A percentile compares a stretch with the other conserved stretches of the same genome.
phyloP scores from a whole-genome alignment of 2,113 vertebrate genomes.

The Columbina picui region DNA sequence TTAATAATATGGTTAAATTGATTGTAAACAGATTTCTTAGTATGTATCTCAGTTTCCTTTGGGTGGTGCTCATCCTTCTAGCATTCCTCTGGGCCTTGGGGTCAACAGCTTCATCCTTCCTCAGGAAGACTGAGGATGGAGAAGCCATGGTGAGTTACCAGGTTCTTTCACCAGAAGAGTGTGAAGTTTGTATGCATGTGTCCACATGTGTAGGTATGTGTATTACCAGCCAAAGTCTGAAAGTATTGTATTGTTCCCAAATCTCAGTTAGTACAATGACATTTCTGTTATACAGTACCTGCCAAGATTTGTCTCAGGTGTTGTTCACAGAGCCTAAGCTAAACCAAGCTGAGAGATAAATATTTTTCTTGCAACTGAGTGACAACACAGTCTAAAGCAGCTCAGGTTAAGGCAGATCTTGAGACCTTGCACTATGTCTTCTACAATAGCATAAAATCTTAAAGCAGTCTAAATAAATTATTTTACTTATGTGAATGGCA shows the following conservation, averaged over 20 bases:
- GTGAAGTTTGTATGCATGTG: background rate
- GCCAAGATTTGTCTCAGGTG: background rate
- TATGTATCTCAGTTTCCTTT: background rate
- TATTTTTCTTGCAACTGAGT: background rate
- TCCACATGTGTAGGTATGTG: too few relatives aligned
- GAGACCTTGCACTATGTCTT: background rate
- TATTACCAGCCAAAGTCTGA: background rate
- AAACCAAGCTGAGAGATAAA: background rate
- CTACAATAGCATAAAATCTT: background rate
- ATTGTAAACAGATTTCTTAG: background rate
- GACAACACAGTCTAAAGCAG: background rate
- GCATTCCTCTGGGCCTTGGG: fast-evolving
- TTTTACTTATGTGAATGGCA: background rate
- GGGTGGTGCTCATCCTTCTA: background rate
- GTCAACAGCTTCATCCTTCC: background rate
- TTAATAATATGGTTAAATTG: background rate
- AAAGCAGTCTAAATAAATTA: background rate
- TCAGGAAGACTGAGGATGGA: background rate
- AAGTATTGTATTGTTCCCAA: background rate
- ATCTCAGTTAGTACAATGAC: background rate
- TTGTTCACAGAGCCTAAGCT: background rate
- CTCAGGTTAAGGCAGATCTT: background rate
- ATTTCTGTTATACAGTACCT: background rate
- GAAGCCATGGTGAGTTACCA: background rate
- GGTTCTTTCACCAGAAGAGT: background rate